Evolutionary conservation across 2,797 vertebrate species (phyloP).

Genomic region (Acrossocheilus fasciatus): DNA sequence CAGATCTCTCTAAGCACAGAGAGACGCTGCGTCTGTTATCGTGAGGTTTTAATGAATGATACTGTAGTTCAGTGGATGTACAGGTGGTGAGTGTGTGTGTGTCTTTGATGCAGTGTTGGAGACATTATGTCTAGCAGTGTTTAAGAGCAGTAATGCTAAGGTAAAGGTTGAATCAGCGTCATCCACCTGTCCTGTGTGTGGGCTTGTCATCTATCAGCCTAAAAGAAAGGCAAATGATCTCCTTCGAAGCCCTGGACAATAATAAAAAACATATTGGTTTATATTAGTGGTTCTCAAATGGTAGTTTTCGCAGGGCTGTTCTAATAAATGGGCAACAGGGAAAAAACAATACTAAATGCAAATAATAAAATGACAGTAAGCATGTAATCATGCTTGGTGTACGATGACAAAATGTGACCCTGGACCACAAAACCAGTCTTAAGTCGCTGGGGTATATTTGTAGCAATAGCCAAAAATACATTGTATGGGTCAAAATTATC

Average conservation of each 20-base stretch:
- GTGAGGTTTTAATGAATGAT: slow-evolving; percentile 24
- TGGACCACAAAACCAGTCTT: too few relatives aligned
- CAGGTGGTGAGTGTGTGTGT: slow-evolving; percentile 5
- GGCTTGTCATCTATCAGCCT: slow-evolving; percentile 5
- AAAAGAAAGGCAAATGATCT: slow-evolving; percentile 13
- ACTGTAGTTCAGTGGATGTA: slow-evolving; percentile 24
- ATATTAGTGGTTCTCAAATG: background rate
- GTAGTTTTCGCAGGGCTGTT: background rate
- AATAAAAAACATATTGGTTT: background rate
- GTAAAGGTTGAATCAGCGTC: slow-evolving; percentile 37
- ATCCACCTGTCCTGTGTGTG: slow-evolving; percentile 34
- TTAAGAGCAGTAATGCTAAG: slow-evolving; percentile 33
- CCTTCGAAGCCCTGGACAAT: background rate
- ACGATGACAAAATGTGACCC: too few relatives aligned
- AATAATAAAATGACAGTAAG: background rate
- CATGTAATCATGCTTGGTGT: background rate
- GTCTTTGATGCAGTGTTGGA: slow-evolving; percentile 28
- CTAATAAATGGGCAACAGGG: background rate
- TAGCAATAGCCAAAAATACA: too few relatives aligned
- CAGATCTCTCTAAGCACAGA: slow-evolving; percentile 40
- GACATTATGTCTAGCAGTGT: slow-evolving; percentile 40
- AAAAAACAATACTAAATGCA: background rate
- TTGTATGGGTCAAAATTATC: too few relatives aligned
- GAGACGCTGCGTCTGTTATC: slow-evolving; percentile 29
- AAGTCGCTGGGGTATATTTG: too few relatives aligned